Evolutionary conservation across 2,888 invertebrate genomes (phyloP), one percentile per base, ranked within the genome.

Genomic region (Dasypogon diadema): DNA sequence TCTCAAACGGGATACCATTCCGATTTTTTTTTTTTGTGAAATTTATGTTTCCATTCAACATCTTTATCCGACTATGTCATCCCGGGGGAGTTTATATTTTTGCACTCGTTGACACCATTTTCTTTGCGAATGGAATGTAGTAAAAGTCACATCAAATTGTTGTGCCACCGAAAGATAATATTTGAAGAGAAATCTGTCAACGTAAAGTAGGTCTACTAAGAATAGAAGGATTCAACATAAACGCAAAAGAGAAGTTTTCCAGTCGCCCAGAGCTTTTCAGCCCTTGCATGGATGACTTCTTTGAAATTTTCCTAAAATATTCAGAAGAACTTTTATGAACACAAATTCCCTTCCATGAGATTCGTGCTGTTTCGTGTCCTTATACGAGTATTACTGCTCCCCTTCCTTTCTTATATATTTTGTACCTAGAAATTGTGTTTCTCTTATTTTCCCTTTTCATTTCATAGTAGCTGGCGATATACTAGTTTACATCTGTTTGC

Each of bases 321-420:
- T 75, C 75, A 75, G 56, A 68, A 65, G 75, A 34, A 55, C 55
- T 75, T 75, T 75, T 75, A 22, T 63, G 51, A 24, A 42, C 34
- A 51, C 63, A 75, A 75, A 65, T 75, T 75, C 22, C 24, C 24
- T 26, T 34, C 22, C 24, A 42, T 65, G 26, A 68, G 34, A 51
- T 65, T 55, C 30, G 54, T 63, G n/a, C 18, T 22, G 46, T 18
- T 48, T 63, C 16, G 6, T 34, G 54, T 63, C 65, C 54, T 34
- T 68, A 24, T 22, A 21, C n/a, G n/a, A n/a, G n/a, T n/a, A n/a
- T n/a, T n/a, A n/a, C n/a, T n/a, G n/a, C 18, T 14, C 26, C 12
- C 26, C 60, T 46, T 34, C 46, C 42, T 14, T 14, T 48, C 30
- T 74, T 51, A 48, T 30, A 16, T 60, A 16, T 24, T 10, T 16